A percentile compares a stretch with the other conserved stretches of the same genome.
Evolutionary conservation across 2,113 vertebrate genomes (phyloP).

Genomic region (Aptenodytes forsteri): DNA sequence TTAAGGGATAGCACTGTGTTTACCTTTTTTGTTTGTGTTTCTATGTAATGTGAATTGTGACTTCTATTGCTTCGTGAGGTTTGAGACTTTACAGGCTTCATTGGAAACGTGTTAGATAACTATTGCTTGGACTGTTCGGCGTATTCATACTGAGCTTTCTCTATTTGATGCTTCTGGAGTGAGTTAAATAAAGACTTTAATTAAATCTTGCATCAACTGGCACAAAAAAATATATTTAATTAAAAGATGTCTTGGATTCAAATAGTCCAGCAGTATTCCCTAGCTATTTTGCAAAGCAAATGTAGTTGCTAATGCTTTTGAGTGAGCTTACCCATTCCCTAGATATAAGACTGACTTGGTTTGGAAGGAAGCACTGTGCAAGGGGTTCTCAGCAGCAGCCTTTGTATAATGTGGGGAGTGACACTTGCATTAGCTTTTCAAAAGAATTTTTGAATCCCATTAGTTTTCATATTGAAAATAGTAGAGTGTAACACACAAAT

Average conservation of each 20-base stretch:
- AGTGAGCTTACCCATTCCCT: not conserved
- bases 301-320: not conserved
- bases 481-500: not conserved
- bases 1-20: not conserved
- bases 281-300: constrained; percentile 18
- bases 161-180: not conserved
- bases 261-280: constrained; percentile 34
- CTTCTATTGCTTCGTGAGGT: not conserved
- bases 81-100: not conserved
- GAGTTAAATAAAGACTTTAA: constrained; percentile 41
- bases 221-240: constrained; percentile 29
- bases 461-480: not conserved
- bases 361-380: not conserved
- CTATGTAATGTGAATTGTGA: not conserved
- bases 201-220: constrained; percentile 31
- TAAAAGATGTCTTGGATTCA: constrained; percentile 41
- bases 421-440: not conserved
- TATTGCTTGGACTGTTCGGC: not conserved
- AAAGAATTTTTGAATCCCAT: not conserved
- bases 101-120: not conserved
- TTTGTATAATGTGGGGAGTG: not conserved
- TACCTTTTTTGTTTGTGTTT: not conserved
- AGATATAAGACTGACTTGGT: not conserved
- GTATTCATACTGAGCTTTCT: not conserved
- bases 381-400: not conserved